Base-by-base conservation (phyloP, 2,888 invertebrate species). In the Scrobipalpa costella region DNA sequence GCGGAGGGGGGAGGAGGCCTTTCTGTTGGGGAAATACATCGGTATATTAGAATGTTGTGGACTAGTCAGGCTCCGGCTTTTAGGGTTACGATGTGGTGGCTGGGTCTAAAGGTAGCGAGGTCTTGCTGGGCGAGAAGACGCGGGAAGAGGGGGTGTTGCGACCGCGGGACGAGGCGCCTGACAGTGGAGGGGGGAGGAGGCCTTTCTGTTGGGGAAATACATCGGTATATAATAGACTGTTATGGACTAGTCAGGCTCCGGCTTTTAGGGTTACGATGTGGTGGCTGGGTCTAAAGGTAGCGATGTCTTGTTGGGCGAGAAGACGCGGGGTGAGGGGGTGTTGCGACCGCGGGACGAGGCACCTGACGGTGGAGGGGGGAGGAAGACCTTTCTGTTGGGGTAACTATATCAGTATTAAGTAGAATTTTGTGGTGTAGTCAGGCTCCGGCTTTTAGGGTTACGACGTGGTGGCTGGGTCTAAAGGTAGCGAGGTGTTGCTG, bases 1-100 rank as follows among this genome's bases (percentile, higher is more conserved):
- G 92, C 0, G 88, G 88, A 0, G 92, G 92, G 1, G 92, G 92
- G 0, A 91, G 81, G 0, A 92, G 84, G 0, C 90, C 90, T 74
- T 90, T 90, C 87, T 88, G 81, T 7, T 75, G 75, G 0, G n/a
- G n/a, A n/a, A n/a, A n/a, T n/a, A n/a, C n/a, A n/a, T n/a, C n/a
- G n/a, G n/a, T n/a, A n/a, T n/a, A 3, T 27, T 27, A 5, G 27
- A 27, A 2, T 27, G 2, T 27, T 27, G 27, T 27, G 2, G n/a
- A n/a, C n/a, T 27, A 27, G 27, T 27, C 74, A 0, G 84, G 75
- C 1, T 83, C 69, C 2, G 81, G 70, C 57, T 88, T n/a, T n/a
- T n/a, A n/a, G 27, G 5, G 27, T 3, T 27, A 5, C 88, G 69
- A 85, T 85, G 65, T 83, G 0, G 81, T 67, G 0, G 84, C 73